These are phyloP conservation scores for Oceanites oceanicus DNA, from an alignment of 2,113 vertebrate genomes.

Conservation along the genomic window DNA sequence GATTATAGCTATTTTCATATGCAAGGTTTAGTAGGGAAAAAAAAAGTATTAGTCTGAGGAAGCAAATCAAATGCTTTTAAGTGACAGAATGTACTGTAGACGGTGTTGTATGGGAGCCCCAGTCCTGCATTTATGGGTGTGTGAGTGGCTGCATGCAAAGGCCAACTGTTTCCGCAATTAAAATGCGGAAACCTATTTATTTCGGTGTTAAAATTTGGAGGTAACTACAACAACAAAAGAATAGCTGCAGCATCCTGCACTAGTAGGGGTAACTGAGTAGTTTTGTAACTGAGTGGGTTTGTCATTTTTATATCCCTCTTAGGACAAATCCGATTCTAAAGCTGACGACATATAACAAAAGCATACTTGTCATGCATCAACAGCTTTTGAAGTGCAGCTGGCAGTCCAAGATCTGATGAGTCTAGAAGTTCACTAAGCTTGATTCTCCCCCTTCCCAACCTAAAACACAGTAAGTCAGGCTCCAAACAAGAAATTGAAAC, in stretches of 20 bases:
- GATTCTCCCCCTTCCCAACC: neutral
- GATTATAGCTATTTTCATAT: neutral
- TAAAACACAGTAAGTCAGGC: neutral
- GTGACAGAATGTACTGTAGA: neutral
- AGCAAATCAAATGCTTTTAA: neutral
- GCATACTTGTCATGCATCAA: neutral
- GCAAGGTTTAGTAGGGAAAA: neutral
- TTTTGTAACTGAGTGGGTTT: conserved; percentile 9
- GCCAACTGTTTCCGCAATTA: neutral
- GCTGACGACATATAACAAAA: neutral
- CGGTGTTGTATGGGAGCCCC: neutral
- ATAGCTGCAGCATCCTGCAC: neutral
- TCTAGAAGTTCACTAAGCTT: neutral
- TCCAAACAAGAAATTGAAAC: neutral
- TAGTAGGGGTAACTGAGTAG: neutral
- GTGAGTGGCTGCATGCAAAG: neutral
- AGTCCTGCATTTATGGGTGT: neutral
- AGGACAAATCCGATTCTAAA: neutral
- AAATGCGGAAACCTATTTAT: neutral
- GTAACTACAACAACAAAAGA: neutral
- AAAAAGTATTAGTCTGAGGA: neutral
- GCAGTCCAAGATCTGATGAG: neutral
- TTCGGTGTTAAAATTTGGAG: neutral
- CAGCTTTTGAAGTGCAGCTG: neutral
- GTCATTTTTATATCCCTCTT: neutral